Base-by-base conservation (phyloP, 2,113 vertebrate species). In the Lepus americanus region DNA sequence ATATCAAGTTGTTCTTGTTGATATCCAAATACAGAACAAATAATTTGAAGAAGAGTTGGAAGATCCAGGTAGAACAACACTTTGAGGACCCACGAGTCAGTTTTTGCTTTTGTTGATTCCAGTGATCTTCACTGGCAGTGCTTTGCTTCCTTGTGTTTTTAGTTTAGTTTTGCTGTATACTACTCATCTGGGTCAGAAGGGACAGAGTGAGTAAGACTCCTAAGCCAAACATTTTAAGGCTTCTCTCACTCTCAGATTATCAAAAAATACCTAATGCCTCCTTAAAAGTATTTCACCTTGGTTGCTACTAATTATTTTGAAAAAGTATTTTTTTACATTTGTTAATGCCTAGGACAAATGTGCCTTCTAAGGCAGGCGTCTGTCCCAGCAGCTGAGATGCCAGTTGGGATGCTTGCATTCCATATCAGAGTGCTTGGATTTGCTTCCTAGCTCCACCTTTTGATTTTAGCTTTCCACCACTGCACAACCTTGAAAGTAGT, bases 31-130 rank as follows among this genome's bases (percentile, higher is more conserved):
- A 72, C 87, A 25, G 16, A 85, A 10, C 17, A 44, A 72, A 67
- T 81, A 78, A 77, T 90, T 69, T 90, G 72, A 92, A 95, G 33
- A 25, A 67, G 3, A 90, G 8, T 63, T 66, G 64, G 22, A 96
- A 9, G 9, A 27, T 31, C 4, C 59, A 53, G 13, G 9, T 1
- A 39, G 3, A 89, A 89, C 27, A 84, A 11, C n/a, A n/a, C 55
- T 94, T 93, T 89, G 7, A 80, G 19, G 77, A n/a, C 8, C 12
- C 63, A 16, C 63, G 27, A 80, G 12, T 63, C 29, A 33, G 3
- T 77, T 66, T 93, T 53, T 92, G 39, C 25, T 82, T 92, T 63
- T 36, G 0, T 87, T 86, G 22, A 73, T 79, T 91, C 63, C 82
- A 55, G 2, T 55, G 73, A 82, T 87, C 87, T 94, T 73, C 23